These are phyloP conservation scores for Thera britannica DNA, from an alignment of 2,888 invertebrate species.

Conservation along the genomic window DNA sequence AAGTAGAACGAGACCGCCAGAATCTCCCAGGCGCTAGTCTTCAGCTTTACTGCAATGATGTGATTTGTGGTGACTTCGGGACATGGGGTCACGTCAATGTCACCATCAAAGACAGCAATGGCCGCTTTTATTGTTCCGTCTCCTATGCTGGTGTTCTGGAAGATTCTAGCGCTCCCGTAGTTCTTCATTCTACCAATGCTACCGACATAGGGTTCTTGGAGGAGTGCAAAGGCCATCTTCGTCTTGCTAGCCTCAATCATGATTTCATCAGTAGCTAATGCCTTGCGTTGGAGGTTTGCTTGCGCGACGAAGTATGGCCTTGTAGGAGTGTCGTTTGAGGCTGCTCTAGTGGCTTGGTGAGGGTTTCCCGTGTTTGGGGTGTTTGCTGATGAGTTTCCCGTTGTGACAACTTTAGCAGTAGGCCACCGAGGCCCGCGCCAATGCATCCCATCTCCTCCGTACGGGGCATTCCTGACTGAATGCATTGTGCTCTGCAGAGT, in stretches of 20 bases:
- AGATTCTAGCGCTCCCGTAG: neutral
- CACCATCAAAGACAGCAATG: neutral
- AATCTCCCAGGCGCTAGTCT: conserved; percentile 7
- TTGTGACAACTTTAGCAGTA: neutral
- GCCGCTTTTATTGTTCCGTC: neutral
- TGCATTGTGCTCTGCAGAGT: neutral
- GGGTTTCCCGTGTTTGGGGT: neutral
- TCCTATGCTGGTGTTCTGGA: neutral
- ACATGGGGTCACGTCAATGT: neutral
- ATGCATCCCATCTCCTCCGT: neutral
- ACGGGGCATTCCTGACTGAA: neutral
- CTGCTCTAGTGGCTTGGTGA: too few species aligned
- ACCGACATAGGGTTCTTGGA: neutral
- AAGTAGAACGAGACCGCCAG: neutral
- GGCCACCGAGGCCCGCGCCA: neutral
- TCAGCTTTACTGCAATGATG: neutral
- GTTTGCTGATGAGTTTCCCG: neutral
- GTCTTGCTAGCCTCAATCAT: neutral
- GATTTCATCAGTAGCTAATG: neutral
- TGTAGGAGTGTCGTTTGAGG: neutral
- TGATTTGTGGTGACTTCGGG: neutral
- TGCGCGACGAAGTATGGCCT: neutral
- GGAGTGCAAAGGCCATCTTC: neutral
- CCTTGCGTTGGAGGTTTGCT: neutral
- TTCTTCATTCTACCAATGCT: neutral